Base-by-base conservation (phyloP, 2,888 invertebrate species). In the Neuroscelio doddi region DNA sequence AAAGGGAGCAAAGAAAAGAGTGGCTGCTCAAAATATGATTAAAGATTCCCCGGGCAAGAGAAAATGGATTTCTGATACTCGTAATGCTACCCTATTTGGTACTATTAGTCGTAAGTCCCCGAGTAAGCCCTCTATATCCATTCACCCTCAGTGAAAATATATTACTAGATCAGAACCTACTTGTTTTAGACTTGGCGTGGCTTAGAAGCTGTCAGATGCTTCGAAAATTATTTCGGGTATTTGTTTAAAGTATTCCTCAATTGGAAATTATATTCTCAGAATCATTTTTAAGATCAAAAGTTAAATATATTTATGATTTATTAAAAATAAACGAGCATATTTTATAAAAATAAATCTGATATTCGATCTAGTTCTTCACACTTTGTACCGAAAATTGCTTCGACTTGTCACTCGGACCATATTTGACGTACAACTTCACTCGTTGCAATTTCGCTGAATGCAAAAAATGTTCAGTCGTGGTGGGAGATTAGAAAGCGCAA, bases 31-130 rank as follows among this genome's bases (percentile, higher is more conserved):
- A 81, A 82, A 81, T 79, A 78, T 79, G 81, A 81, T 82, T 82
- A 81, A 80, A 78, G 80, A 77, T 81, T 76, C 67, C 69, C 72
- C 68, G 68, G 74, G 69, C 64, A 47, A 72, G 70, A 76, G 80
- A 78, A 80, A 82, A 82, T 81, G 80, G 82, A 81, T 81, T 82
- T 80, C 79, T 79, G 80, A 81, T 80, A 78, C 79, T 75, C 72
- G 77, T 80, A 76, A 80, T 79, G 77, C 77, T 71, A 79, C 77
- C 79, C 81, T 80, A 81, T 82, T 81, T 79, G 80, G 76, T 79
- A 78, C 80, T 79, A 82, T 81, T 81, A 82, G 77, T 53, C 72
- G 71, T 75, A 80, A 80, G 77, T 77, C 79, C 69, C 62, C 61
- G 50, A n/a, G 21, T 58, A 57, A 64, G 57, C 47, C 45, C 53